Base-by-base conservation (phyloP, 2,888 invertebrate species). In the Dynastes maya region DNA sequence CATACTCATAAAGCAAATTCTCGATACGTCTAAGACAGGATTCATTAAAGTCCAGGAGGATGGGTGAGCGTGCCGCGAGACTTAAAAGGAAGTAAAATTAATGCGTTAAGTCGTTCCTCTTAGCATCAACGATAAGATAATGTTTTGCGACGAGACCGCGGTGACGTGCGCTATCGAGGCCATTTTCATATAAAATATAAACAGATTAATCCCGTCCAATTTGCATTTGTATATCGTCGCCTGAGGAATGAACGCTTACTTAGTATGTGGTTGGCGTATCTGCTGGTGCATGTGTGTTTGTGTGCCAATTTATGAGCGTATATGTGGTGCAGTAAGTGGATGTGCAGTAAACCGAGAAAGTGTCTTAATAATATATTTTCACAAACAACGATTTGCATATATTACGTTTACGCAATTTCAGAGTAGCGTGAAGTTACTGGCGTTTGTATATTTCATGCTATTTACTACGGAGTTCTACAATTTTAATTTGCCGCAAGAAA, bases 191-290 rank as follows among this genome's bases (percentile, higher is more conserved):
- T 51, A 27, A 68, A 51, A 68, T 68, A 68, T 68, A 68, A 68
- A 68, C 68, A 68, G 68, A 68, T 68, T 68, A 68, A 68, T 68
- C 51, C 68, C 29, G 68, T 68, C 53, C 68, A 68, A 68, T 68
- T 68, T 68, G 68, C 68, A 68, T 68, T 51, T 40, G 68, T 51
- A 68, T 29, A 68, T 68, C 68, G 11, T 51, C 29, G 27, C 27
- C 27, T 53, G 51, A 51, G 51, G 27, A 51, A n/a, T 51, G 22
- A 51, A 51, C 67, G 67, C 45, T 63, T 13, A 29, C 27, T 63
- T 32, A 13, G 29, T 63, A 22, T 58, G 22, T 22, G 55, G 55
- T 58, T 58, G 55, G 45, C 45, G 45, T 45, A 45, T 45, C 45
- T 45, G 45, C 11, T 45, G 45, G 45, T 45, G 11, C 45, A 45